A percentile compares a stretch with the other conserved stretches of the same genome.
Conservation (phyloP, 2,797 vertebrate genomes). For the Sebastes cheni region DNA sequence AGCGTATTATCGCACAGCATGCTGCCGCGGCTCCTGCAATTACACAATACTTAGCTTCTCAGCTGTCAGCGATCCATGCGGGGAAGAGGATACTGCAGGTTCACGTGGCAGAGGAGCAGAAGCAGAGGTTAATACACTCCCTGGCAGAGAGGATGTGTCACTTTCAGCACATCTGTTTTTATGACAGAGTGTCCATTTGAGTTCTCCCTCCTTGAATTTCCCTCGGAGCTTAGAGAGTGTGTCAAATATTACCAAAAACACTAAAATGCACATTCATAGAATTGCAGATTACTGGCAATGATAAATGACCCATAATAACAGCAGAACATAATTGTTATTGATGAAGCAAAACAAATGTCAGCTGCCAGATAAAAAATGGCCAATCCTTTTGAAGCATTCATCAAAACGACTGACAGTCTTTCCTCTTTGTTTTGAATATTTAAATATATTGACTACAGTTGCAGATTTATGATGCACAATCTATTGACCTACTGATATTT, state of each 20-base stretch:
- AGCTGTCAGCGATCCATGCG: slow-evolving; percentile 55
- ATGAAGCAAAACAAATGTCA: slow-evolving; percentile 44
- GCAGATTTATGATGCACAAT: not conserved
- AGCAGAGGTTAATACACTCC: slow-evolving; percentile 51
- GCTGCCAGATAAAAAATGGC: slow-evolving; percentile 33
- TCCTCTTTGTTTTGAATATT: slow-evolving; percentile 19
- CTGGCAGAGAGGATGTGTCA: slow-evolving; percentile 46
- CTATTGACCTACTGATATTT: not conserved
- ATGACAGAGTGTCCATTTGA: slow-evolving; percentile 1
- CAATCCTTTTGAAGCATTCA: not conserved
- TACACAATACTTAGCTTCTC: slow-evolving; percentile 63
- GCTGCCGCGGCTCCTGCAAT: slow-evolving; percentile 69
- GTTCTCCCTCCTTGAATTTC: not conserved
- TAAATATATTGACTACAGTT: not conserved
- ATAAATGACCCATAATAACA: slow-evolving; percentile 21
- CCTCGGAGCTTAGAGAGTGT: not conserved
- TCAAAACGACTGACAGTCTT: slow-evolving; percentile 8
- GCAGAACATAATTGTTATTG: slow-evolving; percentile 15
- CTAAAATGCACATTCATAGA: not conserved
- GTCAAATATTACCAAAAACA: not conserved
- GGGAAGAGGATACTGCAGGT: slow-evolving; percentile 47
- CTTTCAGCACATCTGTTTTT: slow-evolving; percentile 14
- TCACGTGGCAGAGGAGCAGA: slow-evolving; percentile 41
- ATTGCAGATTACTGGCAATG: not conserved
- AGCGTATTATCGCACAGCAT: slow-evolving; percentile 72